These are phyloP conservation scores for Bovichtus diacanthus DNA, from an alignment of 2,797 vertebrate species.

Conservation along the genomic window DNA sequence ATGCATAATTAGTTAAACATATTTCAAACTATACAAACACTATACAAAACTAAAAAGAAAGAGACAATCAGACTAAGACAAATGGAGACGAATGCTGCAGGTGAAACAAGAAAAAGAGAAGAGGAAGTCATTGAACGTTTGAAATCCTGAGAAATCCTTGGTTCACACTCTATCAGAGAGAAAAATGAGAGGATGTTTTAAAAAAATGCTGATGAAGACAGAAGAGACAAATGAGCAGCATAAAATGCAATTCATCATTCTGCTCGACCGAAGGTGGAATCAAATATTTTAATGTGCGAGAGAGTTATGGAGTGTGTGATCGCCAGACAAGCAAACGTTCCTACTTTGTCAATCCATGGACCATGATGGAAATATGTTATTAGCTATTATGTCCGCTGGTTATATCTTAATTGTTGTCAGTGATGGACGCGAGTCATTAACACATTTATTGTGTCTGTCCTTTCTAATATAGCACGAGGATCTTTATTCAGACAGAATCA, in stretches of 20 bases:
- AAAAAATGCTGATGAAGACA: conserved; percentile 73
- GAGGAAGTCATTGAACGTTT: conserved; percentile 46
- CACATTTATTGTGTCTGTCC: conserved; percentile 2
- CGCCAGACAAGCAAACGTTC: conserved; percentile 31
- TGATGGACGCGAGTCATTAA: conserved; percentile 13
- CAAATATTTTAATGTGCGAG: conserved; percentile 51
- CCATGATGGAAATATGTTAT: conserved; percentile 28
- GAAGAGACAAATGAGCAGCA: conserved; percentile 70
- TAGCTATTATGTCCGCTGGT: conserved; percentile 20
- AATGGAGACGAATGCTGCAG: conserved; percentile 42
- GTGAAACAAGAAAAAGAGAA: conserved; percentile 23
- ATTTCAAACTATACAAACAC: conserved; percentile 25
- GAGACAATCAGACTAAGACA: conserved; percentile 24
- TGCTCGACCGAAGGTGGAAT: conserved; percentile 54
- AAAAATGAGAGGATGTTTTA: conserved; percentile 69
- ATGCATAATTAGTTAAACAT: conserved; percentile 31
- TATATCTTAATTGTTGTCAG: conserved; percentile 7
- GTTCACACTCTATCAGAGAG: conserved; percentile 73
- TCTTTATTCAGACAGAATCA: background rate
- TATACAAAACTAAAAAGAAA: conserved; percentile 17
- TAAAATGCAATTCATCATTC: conserved; percentile 68
- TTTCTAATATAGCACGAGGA: background rate
- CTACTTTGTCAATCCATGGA: conserved; percentile 32
- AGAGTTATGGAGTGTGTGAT: conserved; percentile 16
- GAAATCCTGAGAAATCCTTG: conserved; percentile 63